Evolutionary conservation across 2,797 vertebrate genomes (phyloP).

Genomic region (Enteromius paludinosus): DNA sequence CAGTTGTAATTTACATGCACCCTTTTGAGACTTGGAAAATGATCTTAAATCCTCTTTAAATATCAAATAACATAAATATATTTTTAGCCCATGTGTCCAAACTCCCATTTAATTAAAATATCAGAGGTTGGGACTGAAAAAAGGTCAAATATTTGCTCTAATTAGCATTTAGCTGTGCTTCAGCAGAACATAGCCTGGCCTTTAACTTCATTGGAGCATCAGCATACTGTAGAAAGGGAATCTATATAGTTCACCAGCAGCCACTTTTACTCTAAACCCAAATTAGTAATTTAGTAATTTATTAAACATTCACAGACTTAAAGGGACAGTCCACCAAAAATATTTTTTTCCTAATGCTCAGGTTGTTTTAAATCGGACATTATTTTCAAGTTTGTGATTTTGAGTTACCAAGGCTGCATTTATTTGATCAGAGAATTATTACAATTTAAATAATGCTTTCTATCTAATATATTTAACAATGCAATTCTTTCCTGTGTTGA

Average conservation of each 20-base stretch:
- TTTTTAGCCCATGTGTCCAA: slow-evolving; percentile 22
- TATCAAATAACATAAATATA: slow-evolving; percentile 31
- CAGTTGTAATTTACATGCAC: slow-evolving; percentile 1
- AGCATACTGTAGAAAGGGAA: not conserved
- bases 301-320: not conserved
- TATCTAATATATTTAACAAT: not conserved
- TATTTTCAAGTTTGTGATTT: not conserved
- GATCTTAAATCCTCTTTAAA: not conserved
- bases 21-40: not conserved
- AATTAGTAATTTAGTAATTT: not conserved
- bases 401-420: not conserved
- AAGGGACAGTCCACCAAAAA: not conserved
- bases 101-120: slow-evolving; percentile 27
- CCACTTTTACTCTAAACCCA: not conserved
- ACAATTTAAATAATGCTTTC: not conserved
- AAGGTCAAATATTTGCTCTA: slow-evolving; percentile 44
- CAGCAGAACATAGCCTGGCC: not conserved
- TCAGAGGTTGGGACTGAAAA: slow-evolving; percentile 20
- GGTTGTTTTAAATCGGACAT: not conserved
- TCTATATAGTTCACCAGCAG: not conserved
- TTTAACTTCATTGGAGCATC: slow-evolving; percentile 39
- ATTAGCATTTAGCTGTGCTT: slow-evolving; percentile 33
- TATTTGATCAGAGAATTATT: not conserved
- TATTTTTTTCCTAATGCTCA: not conserved
- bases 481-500: not conserved